Evolutionary conservation across 2,113 vertebrate genomes (phyloP).

Genomic region (Istiophorus platypterus): DNA sequence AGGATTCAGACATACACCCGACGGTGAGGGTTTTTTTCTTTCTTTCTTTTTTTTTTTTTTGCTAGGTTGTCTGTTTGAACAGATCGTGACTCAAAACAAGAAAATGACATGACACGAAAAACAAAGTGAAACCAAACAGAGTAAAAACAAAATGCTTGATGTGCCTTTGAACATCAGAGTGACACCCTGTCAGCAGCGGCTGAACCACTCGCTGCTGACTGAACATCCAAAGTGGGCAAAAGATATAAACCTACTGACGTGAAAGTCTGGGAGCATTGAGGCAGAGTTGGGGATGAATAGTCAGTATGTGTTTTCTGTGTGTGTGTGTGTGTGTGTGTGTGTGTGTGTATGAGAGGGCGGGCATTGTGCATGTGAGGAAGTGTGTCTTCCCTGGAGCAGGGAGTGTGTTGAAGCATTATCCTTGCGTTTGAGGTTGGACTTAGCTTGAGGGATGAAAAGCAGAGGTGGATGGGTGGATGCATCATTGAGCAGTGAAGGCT

Average conservation of each 20-base stretch:
- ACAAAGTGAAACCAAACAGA: conserved; percentile 67
- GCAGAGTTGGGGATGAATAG: conserved; percentile 56
- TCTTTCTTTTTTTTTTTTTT: background rate
- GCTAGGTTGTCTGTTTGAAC: conserved; percentile 54
- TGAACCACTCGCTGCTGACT: conserved; percentile 48
- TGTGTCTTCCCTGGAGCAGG: conserved; percentile 38
- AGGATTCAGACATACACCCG: conserved; percentile 22
- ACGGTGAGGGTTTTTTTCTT: background rate
- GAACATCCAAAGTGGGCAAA: conserved; percentile 59
- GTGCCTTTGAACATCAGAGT: conserved; percentile 69
- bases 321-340: conserved; percentile 22
- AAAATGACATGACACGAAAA: conserved; percentile 64
- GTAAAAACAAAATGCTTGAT: conserved; percentile 70
- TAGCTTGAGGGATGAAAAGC: conserved; percentile 61
- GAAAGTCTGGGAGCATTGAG: conserved; percentile 66
- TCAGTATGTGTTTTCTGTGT: conserved; percentile 33
- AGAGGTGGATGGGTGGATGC: conserved; percentile 68
- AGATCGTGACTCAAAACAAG: conserved; percentile 55
- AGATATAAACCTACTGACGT: conserved; percentile 62
- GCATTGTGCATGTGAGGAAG: conserved; percentile 17
- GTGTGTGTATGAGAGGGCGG: background rate
- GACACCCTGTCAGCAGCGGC: conserved; percentile 61
- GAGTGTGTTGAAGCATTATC: conserved; percentile 64
- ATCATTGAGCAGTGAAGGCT: conserved; percentile 67
- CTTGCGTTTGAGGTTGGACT: conserved; percentile 65